Evolutionary conservation across 2,113 vertebrate genomes (phyloP), one percentile per base, ranked within the genome.

Genomic region (Lucifuga dentata): DNA sequence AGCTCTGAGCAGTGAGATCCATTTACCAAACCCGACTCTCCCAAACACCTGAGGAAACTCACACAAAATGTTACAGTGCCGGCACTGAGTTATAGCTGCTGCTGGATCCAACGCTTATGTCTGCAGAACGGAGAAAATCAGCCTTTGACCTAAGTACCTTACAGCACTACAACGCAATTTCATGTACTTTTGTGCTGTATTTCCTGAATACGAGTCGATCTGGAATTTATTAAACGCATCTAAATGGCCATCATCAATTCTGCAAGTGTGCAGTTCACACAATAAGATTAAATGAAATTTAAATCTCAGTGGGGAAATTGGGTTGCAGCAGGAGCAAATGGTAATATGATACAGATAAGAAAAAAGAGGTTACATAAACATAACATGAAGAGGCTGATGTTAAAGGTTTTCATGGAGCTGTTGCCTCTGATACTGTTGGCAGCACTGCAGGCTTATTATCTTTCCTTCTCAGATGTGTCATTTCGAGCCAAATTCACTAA

Each of bases 281-380:
- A 73, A 58, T 76, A 78, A 73, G 19, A 29, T 20, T 3, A 45
- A 49, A 75, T 75, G 40, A 66, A 65, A 58, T 24, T 61, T 80
- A 68, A 68, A 74, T 39, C 65, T 77, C 61, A 15, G 11, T 43
- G 48, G 64, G 78, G 62, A 73, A 63, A 81, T 46, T 35, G 16
- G 48, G 12, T 36, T 43, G 8, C 13, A 50, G 26, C 44, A 49
- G n/a, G 29, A 38, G 2, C 36, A 24, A 21, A 7, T 11, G 52
- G 29, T 24, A 32, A 67, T 52, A 26, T 20, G 36, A 40, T 3
- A 33, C 11, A 8, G 16, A 57, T 38, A 26, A 11, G 5, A 20
- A 4, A 52, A 70, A 56, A 33, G 9, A 38, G 36, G 11, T 43
- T 55, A 68, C 35, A 53, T 46, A 67, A 74, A 76, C 43, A 60